Evolutionary conservation across 64 coral and sea anemone genomes (phyloP), one percentile per base, ranked within the genome.

Genomic region (Catalaphyllia jardinei): DNA sequence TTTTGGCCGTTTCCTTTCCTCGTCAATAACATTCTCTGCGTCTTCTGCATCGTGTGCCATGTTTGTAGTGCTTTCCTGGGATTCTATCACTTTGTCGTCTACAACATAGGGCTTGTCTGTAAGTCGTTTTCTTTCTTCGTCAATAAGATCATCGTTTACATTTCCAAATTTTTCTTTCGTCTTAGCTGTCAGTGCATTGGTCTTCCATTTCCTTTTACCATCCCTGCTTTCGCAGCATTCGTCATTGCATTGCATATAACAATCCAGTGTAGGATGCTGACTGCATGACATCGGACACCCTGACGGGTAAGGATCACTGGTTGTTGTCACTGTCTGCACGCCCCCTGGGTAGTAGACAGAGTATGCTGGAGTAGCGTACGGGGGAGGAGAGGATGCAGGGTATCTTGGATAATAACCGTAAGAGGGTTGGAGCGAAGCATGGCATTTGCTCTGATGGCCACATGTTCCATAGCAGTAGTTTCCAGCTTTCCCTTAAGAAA

Each of bases 191-290:
- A 71, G 13, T 1, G 35, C 35, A 13, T 52, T 67, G 11, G 62
- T 24, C 31, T 29, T 85, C 81, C 33, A 20, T 39, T 85, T 85
- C 24, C 81, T 46, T n/a, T 71, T 71, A 10, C 81, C 81, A 15
- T 85, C 24, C n/a, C 81, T 71, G 62, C 19, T 69, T 6, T 85
- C 62, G 49, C 81, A 85, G 39, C 81, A 85, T 51, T 85, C 81
- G 35, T 85, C 81, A 27, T 85, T 85, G 38, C 81, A 85, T 6
- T 85, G 81, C 81, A 52, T 85, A 22, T 85, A 85, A 63, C 81
- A 85, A 12, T 85, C 38, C 13, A 85, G 20, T 22, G 24, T 52
- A 9, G 81, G 33, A n/a, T 85, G 38, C 63, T 85, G 62, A 64
- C 35, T 85, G 39, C 81, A 85, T 25, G 60, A 51, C 31, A 51